Percentiles rank a stretch among this genome's conserved stretches.
These are phyloP conservation scores for Chlorops oryzae DNA, from an alignment of 1,140 invertebrate genomes.

Conservation along the genomic window DNA sequence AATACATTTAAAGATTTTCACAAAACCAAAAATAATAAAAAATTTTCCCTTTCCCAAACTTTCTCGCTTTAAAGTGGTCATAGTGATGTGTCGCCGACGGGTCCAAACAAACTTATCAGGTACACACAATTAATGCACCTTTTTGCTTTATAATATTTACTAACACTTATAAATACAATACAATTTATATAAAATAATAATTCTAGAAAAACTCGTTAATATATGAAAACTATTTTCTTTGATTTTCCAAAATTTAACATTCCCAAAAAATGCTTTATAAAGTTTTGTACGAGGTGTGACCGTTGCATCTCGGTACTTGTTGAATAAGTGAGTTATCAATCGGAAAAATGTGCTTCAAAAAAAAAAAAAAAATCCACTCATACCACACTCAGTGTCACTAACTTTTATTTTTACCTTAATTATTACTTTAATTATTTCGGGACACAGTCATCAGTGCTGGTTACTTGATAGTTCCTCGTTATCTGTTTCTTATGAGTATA, in stretches of 20 bases:
- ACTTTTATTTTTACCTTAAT: too few species aligned
- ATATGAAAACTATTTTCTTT: conserved; percentile 3
- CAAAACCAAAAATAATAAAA: conserved; percentile 3
- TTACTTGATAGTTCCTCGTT: too few species aligned
- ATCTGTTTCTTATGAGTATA: too few species aligned
- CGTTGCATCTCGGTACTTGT: conserved; percentile 47
- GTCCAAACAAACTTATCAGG: conserved; percentile 48
- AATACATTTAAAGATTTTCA: too few species aligned
- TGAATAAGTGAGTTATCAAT: conserved; percentile 48
- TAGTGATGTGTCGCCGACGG: conserved; percentile 42
- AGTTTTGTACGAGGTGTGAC: conserved; percentile 47
- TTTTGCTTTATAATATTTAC: conserved; percentile 26
- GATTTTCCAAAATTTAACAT: conserved; percentile 1
- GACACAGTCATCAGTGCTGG: too few species aligned
- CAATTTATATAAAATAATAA: too few species aligned
- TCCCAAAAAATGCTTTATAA: conserved; percentile 8
- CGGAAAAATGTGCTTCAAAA: neutral
- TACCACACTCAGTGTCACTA: too few species aligned
- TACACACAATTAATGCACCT: conserved; percentile 37
- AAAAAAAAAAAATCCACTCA: too few species aligned
- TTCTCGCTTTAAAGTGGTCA: conserved; percentile 31
- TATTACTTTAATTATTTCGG: too few species aligned
- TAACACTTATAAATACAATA: conserved; percentile 16
- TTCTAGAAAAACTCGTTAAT: too few species aligned
- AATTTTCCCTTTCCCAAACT: conserved; percentile 10